These are phyloP conservation scores for Diadema setosum DNA, from an alignment of 35 echinoderm and acorn worm genomes.

Conservation along the genomic window DNA sequence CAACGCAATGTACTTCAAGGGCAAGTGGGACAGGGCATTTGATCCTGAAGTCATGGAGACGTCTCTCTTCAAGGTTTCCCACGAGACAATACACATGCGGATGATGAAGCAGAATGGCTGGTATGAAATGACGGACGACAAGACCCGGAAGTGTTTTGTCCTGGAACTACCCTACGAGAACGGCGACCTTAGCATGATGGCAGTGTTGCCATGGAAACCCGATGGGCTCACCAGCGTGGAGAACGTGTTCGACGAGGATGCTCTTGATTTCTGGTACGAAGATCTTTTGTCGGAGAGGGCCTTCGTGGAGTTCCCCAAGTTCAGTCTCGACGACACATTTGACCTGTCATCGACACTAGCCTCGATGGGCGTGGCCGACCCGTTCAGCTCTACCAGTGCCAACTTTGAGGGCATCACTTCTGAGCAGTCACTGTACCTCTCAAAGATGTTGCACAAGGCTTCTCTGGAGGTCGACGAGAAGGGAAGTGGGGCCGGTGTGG, in stretches of 20 bases:
- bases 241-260: neutral
- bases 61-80: conserved; percentile 13
- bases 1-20: conserved; percentile 92
- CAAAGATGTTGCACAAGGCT: conserved; percentile 76
- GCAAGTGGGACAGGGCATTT: conserved; percentile 41
- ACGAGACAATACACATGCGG: neutral
- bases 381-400: conserved; percentile 35
- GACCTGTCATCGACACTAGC: conserved; percentile 33
- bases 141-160: conserved; percentile 39
- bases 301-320: conserved; percentile 52
- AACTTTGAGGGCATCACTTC: conserved; percentile 63
- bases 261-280: conserved; percentile 6
- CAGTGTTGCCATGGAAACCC: conserved; percentile 48
- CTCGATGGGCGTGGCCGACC: conserved; percentile 65
- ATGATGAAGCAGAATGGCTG: conserved; percentile 56
- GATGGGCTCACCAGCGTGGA: conserved; percentile 50
- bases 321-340: conserved; percentile 60
- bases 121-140: neutral
- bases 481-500: conserved; percentile 87
- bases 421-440: conserved; percentile 45
- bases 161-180: conserved; percentile 60
- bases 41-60: neutral
- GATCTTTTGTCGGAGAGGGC: conserved; percentile 1
- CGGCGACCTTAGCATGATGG: conserved; percentile 58
- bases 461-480: conserved; percentile 94